Percentiles rank a stretch among this genome's conserved stretches.
phyloP scores from a whole-genome alignment of 2,113 vertebrate genomes.

The Odontesthes bonariensis region DNA sequence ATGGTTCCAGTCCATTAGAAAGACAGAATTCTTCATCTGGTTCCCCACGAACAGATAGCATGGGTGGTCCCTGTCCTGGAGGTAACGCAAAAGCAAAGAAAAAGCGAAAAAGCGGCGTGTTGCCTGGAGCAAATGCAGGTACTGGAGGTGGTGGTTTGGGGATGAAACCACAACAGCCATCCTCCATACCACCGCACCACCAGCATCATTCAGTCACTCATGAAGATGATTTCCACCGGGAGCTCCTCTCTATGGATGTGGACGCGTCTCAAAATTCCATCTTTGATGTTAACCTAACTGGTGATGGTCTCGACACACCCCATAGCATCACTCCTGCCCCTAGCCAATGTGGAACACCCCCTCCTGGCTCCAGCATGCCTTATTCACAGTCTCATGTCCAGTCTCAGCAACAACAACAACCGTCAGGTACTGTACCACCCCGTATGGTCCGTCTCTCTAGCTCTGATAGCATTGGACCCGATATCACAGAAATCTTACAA shows the following conservation, averaged over 20 bases:
- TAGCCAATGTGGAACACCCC: constrained; percentile 96
- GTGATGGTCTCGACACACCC: constrained; percentile 94
- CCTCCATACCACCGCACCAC: constrained; percentile 75
- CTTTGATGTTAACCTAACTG: constrained; percentile 95
- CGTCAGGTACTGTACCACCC: constrained; percentile 84
- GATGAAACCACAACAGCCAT: constrained; percentile 71
- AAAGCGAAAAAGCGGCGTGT: constrained; percentile 87
- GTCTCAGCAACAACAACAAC: constrained; percentile 77
- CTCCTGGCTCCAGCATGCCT: constrained; percentile 82
- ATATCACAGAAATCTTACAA: constrained; percentile 96
- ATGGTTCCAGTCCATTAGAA: constrained; percentile 93
- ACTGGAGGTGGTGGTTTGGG: constrained; percentile 60
- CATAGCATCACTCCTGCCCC: constrained; percentile 96
- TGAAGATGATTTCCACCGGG: constrained; percentile 98
- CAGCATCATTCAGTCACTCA: constrained; percentile 86
- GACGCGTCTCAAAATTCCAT: constrained; percentile 96
- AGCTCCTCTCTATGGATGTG: constrained; percentile 98
- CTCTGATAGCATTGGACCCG: constrained; percentile 95
- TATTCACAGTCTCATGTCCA: constrained; percentile 81
- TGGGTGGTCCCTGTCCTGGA: constrained; percentile 73
- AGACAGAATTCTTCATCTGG: constrained; percentile 97
- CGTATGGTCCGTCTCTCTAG: constrained; percentile 95
- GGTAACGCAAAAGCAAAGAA: constrained; percentile 90
- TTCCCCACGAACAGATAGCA: constrained; percentile 89
- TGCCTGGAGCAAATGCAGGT: constrained; percentile 56